Base-by-base conservation (phyloP, 2,113 vertebrate genomes). In the Nothobranchius kuhntae region DNA sequence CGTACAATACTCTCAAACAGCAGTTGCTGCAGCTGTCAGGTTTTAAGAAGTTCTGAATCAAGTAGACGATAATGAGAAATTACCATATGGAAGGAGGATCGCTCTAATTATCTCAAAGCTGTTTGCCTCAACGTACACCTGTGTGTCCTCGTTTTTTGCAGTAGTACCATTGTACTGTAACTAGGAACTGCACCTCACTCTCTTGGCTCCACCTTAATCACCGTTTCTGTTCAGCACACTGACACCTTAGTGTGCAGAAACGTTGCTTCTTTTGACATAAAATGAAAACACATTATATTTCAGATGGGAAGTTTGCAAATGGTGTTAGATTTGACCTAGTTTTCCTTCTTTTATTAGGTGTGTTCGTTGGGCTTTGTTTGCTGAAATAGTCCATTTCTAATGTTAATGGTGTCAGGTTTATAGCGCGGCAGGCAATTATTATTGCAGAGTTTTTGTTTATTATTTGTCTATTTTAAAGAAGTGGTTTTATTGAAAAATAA, bases 101-200 rank as follows among this genome's bases (percentile, higher is more conserved):
- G 61, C 57, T 53, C 62, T 63, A 48, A 80, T 87, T 75, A 82
- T 84, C 79, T 84, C 77, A 44, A 62, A 66, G 64, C 4, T 83
- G 77, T 83, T 81, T 82, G 68, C 58, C 54, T 81, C 69, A 66
- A 71, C 60, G 68, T 78, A 83, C 86, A 87, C 85, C 83, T 90
- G 86, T 61, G 71, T 9, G 48, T 78, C 67, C 81, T 83, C 45
- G 56, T 77, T 78, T 55, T 26, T 55, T 26, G 61, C 66, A 64
- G 3, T 71, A 82, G 81, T 80, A 61, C 60, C 80, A 85, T 78
- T 78, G 35, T 46, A 67, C 58, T 65, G 68, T 76, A 81, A 83
- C 80, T 77, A 77, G 75, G 71, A 74, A 63, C 81, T 58, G 57
- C 6, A 10, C 38, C 56, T 81, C 53, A 48, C 63, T 75, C 79